Evolutionary conservation across 2,888 invertebrate genomes (phyloP).

Genomic region (Phorcus lineatus): DNA sequence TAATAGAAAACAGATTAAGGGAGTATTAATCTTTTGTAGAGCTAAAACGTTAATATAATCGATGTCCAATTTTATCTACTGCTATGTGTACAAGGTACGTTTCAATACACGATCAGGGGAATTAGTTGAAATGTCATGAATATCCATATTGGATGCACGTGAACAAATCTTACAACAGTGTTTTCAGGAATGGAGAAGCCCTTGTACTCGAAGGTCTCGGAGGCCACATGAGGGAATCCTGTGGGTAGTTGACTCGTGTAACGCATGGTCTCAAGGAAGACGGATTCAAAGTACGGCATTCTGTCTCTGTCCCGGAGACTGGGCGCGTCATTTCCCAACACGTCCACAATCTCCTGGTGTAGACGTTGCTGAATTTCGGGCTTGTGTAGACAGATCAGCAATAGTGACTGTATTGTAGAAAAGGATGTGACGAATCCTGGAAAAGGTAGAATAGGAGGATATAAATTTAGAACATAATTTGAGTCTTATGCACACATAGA

Average conservation of each 20-base stretch:
- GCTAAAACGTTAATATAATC: too few species aligned
- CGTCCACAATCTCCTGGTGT: conserved; percentile 35
- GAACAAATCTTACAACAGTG: background rate
- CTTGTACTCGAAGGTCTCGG: conserved; percentile 17
- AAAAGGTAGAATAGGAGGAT: background rate
- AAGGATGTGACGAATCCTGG: conserved; percentile 29
- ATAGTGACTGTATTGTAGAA: conserved; percentile 32
- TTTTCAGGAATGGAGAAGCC: background rate
- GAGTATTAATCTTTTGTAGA: too few species aligned
- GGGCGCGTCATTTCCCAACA: conserved; percentile 33
- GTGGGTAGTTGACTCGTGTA: conserved; percentile 30
- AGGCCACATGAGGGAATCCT: conserved; percentile 26
- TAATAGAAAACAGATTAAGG: too few species aligned
- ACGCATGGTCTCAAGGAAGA: conserved; percentile 28
- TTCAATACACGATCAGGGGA: too few species aligned
- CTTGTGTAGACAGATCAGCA: conserved; percentile 40
- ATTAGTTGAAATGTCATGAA: too few species aligned
- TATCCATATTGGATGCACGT: too few species aligned
- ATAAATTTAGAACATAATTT: too few species aligned
- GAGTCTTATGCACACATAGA: too few species aligned
- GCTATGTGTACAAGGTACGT: too few species aligned
- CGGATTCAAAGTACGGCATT: conserved; percentile 39
- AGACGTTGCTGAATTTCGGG: conserved; percentile 41
- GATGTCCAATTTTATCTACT: too few species aligned
- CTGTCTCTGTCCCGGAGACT: conserved; percentile 28